Evolutionary conservation across 2,888 invertebrate species (phyloP).

Genomic region (Drosophila fulvimacula): DNA sequence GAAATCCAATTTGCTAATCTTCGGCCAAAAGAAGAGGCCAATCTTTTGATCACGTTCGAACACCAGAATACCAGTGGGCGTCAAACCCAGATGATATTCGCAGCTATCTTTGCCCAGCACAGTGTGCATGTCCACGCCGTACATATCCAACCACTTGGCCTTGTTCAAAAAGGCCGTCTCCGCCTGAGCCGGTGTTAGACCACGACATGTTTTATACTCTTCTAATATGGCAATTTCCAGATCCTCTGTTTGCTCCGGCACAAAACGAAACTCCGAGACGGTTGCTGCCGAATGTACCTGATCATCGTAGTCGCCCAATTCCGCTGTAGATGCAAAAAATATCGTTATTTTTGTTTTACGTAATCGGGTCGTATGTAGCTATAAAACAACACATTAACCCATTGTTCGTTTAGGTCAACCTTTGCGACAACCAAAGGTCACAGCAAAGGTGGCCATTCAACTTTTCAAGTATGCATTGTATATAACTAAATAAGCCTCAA

Average conservation of each 20-base stretch:
- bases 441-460: slow-evolving; percentile 34
- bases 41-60: slow-evolving; percentile 99
- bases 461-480: slow-evolving; percentile 35
- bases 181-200: slow-evolving; percentile 97
- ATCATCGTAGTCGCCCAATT: slow-evolving; percentile 98
- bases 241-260: slow-evolving; percentile 97
- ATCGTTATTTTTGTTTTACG: neutral
- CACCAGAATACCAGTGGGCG: slow-evolving; percentile 98
- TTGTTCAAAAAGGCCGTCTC: slow-evolving; percentile 98
- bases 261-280: slow-evolving; percentile 99
- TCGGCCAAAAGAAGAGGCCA: slow-evolving; percentile 99
- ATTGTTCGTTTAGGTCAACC: slow-evolving; percentile 6
- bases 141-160: slow-evolving; percentile 99
- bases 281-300: slow-evolving; percentile 96
- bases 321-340: slow-evolving; percentile 88
- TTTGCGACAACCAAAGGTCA: slow-evolving; percentile 30
- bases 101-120: slow-evolving; percentile 98
- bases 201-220: slow-evolving; percentile 93
- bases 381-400: slow-evolving; percentile 27
- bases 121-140: slow-evolving; percentile 99
- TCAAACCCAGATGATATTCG: slow-evolving; percentile 97
- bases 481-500: slow-evolving; percentile 27
- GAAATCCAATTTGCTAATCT: slow-evolving; percentile 98
- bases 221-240: slow-evolving; percentile 97
- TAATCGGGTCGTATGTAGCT: slow-evolving; percentile 5